Conservation (phyloP, 2,113 vertebrate species). For the Microcebus tavaratra region DNA sequence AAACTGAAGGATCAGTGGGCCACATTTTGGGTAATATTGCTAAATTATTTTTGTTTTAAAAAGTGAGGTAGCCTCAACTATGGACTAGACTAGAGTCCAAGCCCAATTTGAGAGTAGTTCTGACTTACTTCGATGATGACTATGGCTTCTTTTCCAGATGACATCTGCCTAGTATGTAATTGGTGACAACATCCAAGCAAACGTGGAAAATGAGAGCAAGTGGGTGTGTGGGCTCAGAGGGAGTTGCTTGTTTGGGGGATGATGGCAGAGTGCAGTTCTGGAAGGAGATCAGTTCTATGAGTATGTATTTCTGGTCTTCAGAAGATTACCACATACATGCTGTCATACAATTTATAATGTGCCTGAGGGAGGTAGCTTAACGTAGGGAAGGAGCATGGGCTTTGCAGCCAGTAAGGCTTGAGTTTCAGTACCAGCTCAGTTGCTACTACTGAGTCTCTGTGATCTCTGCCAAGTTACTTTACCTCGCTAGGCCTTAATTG, state of each 20-base stretch:
- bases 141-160: slow-evolving; percentile 62
- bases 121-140: slow-evolving; percentile 43
- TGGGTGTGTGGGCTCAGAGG: slow-evolving; percentile 61
- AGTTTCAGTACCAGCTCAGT: neutral
- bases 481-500: neutral
- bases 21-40: neutral
- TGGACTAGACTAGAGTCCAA: neutral
- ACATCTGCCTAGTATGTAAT: slow-evolving; percentile 66
- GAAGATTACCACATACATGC: slow-evolving; percentile 74
- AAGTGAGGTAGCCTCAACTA: neutral
- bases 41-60: neutral
- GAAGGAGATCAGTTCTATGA: slow-evolving; percentile 65
- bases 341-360: slow-evolving; percentile 72
- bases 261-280: slow-evolving; percentile 56
- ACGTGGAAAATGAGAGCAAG: slow-evolving; percentile 71
- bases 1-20: neutral
- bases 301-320: slow-evolving; percentile 67
- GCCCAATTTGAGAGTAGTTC: neutral
- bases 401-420: neutral
- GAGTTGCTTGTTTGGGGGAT: slow-evolving; percentile 58
- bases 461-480: neutral
- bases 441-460: neutral
- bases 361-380: slow-evolving; percentile 35
- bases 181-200: slow-evolving; percentile 68
- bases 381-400: neutral